phyloP scores from a whole-genome alignment of 2,797 vertebrate species.

The Eospalax fontanierii region DNA sequence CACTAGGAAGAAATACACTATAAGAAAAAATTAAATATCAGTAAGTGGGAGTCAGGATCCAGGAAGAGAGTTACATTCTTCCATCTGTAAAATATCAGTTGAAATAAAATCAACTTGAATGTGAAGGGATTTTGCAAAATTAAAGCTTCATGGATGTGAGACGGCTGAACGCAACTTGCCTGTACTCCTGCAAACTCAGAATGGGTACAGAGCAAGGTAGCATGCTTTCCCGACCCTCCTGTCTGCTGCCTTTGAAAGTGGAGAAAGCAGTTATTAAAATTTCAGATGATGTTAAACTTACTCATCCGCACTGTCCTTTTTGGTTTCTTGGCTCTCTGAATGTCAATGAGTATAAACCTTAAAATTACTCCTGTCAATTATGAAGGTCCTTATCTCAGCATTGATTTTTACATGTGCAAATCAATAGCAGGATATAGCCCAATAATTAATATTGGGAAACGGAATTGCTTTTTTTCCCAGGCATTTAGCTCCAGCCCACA shows the following conservation, averaged over 20 bases:
- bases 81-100: conserved; percentile 11
- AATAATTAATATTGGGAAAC: conserved; percentile 87
- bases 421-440: conserved; percentile 82
- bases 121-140: conserved; percentile 64
- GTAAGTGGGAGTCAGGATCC: neutral
- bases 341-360: conserved; percentile 79
- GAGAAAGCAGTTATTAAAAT: conserved; percentile 79
- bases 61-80: neutral
- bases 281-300: conserved; percentile 73
- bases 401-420: conserved; percentile 83
- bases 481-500: conserved; percentile 72
- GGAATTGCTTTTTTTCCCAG: conserved; percentile 75
- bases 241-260: conserved; percentile 60
- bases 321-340: conserved; percentile 78
- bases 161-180: neutral
- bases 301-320: conserved; percentile 74
- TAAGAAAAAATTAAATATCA: conserved; percentile 41
- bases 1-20: conserved; percentile 59
- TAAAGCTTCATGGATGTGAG: conserved; percentile 54
- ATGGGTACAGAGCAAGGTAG: conserved; percentile 71
- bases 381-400: conserved; percentile 84
- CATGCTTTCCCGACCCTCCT: neutral
- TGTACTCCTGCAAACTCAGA: conserved; percentile 4
- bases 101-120: conserved; percentile 47
- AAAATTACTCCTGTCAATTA: conserved; percentile 84